Conservation (phyloP, 1,140 invertebrate genomes). For the Drosophila prosaltans region DNA sequence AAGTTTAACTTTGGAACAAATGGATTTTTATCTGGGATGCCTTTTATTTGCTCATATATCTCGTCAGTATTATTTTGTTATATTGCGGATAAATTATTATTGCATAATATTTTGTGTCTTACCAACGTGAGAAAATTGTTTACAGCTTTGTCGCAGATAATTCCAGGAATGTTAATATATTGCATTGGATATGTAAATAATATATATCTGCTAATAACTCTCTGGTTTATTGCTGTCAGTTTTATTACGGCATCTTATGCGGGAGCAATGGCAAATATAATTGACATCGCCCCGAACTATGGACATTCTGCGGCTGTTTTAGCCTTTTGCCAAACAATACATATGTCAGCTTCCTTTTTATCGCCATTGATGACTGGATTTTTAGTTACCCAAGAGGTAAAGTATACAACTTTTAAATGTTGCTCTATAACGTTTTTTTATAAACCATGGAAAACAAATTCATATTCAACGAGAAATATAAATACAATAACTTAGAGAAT, state of each 20-base stretch:
- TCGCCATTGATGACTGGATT: conserved; percentile 87
- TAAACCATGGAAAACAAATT: not conserved
- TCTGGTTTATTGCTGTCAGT: conserved; percentile 89
- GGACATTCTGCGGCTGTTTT: conserved; percentile 87
- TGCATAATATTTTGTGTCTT: conserved; percentile 85
- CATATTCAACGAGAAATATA: not conserved
- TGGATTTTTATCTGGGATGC: conserved; percentile 87
- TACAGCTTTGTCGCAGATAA: conserved; percentile 88
- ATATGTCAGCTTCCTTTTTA: conserved; percentile 89
- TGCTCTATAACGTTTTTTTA: not conserved
- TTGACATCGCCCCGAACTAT: conserved; percentile 89
- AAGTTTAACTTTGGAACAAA: conserved; percentile 89
- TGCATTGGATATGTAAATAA: conserved; percentile 88
- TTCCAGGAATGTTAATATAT: conserved; percentile 87
- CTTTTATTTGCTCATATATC: conserved; percentile 88
- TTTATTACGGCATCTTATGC: conserved; percentile 89
- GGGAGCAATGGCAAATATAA: conserved; percentile 90
- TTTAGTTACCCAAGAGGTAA: conserved; percentile 84
- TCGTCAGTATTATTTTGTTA: conserved; percentile 89
- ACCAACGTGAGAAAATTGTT: conserved; percentile 88
- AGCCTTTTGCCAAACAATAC: conserved; percentile 90
- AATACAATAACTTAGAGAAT: not conserved
- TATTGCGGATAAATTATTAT: conserved; percentile 87
- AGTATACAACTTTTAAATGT: conserved; percentile 17
- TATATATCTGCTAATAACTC: conserved; percentile 85